These are phyloP conservation scores for Emys orbicularis DNA, from an alignment of 2,797 vertebrate genomes.

Conservation along the genomic window DNA sequence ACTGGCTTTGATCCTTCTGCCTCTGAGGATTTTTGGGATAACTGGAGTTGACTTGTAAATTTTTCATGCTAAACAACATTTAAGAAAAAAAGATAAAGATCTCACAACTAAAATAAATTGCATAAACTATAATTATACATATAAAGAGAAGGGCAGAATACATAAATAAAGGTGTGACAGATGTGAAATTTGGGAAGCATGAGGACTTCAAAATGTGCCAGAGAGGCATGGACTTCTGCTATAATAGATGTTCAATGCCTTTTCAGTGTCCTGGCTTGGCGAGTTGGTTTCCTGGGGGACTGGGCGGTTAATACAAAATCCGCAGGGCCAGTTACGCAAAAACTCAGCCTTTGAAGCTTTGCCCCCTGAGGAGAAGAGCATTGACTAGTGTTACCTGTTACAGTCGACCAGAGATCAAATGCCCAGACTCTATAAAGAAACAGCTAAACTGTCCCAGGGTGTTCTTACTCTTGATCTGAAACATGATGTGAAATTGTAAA, in stretches of 20 bases:
- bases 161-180: neutral
- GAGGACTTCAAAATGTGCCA: neutral
- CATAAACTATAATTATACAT: neutral
- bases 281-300: neutral
- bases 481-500: neutral
- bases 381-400: neutral
- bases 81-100: neutral
- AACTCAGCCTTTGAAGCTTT: neutral
- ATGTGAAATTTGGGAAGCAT: neutral
- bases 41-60: slow-evolving; percentile 96
- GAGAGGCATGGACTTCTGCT: neutral
- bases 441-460: neutral
- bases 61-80: slow-evolving; percentile 92
- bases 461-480: neutral
- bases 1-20: slow-evolving; percentile 85
- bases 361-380: neutral
- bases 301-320: neutral
- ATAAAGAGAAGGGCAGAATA: neutral
- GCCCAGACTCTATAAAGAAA: neutral
- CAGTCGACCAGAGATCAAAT: neutral
- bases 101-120: neutral
- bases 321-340: neutral
- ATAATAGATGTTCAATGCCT: neutral
- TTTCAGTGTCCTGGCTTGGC: neutral
- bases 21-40: slow-evolving; percentile 91